Evolutionary conservation across 2,797 vertebrate species (phyloP).

Genomic region (Alfaro cultratus): DNA sequence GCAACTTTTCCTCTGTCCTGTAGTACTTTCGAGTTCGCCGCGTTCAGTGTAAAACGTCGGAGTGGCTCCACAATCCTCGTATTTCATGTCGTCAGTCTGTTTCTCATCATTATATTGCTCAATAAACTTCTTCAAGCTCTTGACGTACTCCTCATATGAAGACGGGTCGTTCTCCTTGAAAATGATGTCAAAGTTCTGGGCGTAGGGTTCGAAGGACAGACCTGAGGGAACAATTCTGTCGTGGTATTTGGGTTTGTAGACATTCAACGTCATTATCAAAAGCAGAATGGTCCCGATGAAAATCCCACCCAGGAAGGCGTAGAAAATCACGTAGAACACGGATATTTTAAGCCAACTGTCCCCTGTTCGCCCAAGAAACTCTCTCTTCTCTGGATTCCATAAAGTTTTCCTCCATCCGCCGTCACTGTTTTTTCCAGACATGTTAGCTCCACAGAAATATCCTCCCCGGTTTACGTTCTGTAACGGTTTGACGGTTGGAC

Average conservation of each 20-base stretch:
- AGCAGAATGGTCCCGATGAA: slow-evolving; percentile 98
- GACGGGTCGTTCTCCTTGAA: slow-evolving; percentile 56
- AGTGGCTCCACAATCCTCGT: slow-evolving; percentile 85
- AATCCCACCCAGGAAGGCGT: slow-evolving; percentile 95
- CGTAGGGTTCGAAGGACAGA: slow-evolving; percentile 89
- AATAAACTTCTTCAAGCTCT: slow-evolving; percentile 76
- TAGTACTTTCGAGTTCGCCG: slow-evolving; percentile 60
- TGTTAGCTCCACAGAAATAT: slow-evolving; percentile 62
- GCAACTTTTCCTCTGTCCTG: slow-evolving; percentile 82
- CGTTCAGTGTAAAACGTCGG: slow-evolving; percentile 75
- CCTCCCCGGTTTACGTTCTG: slow-evolving; percentile 19
- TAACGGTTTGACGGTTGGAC: not conserved
- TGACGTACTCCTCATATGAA: slow-evolving; percentile 64
- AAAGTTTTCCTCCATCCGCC: slow-evolving; percentile 94
- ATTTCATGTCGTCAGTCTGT: slow-evolving; percentile 60
- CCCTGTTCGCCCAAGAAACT: slow-evolving; percentile 93
- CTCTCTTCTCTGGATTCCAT: slow-evolving; percentile 95
- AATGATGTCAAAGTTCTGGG: slow-evolving; percentile 89
- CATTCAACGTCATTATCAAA: slow-evolving; percentile 90
- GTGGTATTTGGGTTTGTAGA: slow-evolving; percentile 94
- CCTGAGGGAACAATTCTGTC: slow-evolving; percentile 96
- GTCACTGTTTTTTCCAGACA: slow-evolving; percentile 90
- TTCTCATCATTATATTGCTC: slow-evolving; percentile 40
- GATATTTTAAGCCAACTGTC: slow-evolving; percentile 92
- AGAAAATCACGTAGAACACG: slow-evolving; percentile 87